Percentiles rank a stretch among this genome's conserved stretches.
Evolutionary conservation across 2,888 invertebrate genomes (phyloP).

Genomic region (Drosophila greeni): DNA sequence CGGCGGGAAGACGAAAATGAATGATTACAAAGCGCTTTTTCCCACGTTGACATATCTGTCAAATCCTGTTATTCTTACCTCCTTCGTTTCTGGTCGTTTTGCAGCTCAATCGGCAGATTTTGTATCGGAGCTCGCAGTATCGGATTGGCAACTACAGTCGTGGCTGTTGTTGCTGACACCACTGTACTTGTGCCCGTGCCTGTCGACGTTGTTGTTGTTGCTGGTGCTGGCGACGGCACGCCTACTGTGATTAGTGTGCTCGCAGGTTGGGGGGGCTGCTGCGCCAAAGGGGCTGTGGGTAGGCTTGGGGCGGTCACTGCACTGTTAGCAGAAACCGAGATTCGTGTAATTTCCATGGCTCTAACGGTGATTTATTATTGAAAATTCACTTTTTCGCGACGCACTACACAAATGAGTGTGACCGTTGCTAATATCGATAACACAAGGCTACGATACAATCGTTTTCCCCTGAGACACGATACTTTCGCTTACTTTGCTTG

Average conservation of each 20-base stretch:
- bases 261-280: background rate
- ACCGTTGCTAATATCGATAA: slow-evolving; percentile 6
- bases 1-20: background rate
- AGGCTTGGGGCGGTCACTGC: background rate
- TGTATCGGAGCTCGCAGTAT: slow-evolving; percentile 49
- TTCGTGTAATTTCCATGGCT: slow-evolving; percentile 23
- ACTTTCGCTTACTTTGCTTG: too few species aligned
- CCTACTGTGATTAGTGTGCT: slow-evolving; percentile 37
- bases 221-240: slow-evolving; percentile 30
- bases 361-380: background rate
- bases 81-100: slow-evolving; percentile 77
- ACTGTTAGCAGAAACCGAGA: slow-evolving; percentile 31
- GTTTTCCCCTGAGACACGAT: too few species aligned
- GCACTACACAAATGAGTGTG: slow-evolving; percentile 23
- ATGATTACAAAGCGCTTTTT: slow-evolving; percentile 2
- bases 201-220: slow-evolving; percentile 27
- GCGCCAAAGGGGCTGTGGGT: background rate
- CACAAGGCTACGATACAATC: background rate
- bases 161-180: slow-evolving; percentile 24
- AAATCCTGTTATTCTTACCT: slow-evolving; percentile 63
- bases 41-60: background rate
- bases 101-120: slow-evolving; percentile 74
- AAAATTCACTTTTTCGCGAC: slow-evolving; percentile 27
- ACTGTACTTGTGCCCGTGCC: slow-evolving; percentile 11
- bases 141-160: slow-evolving; percentile 45